Evolutionary conservation across 2,797 vertebrate genomes (phyloP).

Genomic region (Pachyuromys duprasi): DNA sequence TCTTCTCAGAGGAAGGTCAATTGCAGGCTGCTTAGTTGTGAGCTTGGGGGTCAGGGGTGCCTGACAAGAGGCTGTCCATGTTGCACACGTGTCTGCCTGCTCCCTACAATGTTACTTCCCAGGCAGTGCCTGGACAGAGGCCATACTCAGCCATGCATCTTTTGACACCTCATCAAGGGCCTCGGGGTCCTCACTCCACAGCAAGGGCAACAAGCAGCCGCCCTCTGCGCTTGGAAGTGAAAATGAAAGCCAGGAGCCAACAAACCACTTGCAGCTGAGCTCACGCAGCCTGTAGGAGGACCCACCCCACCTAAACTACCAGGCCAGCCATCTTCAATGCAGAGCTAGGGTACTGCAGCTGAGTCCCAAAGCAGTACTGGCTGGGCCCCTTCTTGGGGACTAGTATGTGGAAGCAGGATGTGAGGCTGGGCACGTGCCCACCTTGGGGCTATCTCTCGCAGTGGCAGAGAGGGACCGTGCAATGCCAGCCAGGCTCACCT

Average conservation of each 20-base stretch:
- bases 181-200: not conserved
- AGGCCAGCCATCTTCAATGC: not conserved
- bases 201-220: not conserved
- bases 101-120: not conserved
- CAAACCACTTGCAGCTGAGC: not conserved
- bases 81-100: fast-evolving
- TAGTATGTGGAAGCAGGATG: fast-evolving
- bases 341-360: not conserved
- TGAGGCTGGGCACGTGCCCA: not conserved
- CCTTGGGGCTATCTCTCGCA: not conserved
- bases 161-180: too few species aligned
- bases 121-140: too few species aligned
- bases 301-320: fast-evolving
- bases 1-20: not conserved
- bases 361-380: not conserved
- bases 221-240: not conserved
- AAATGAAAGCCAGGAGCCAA: not conserved
- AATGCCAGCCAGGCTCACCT: not conserved
- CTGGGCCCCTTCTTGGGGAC: not conserved
- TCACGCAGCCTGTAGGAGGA: not conserved
- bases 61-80: not conserved
- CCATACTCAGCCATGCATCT: fast-evolving
- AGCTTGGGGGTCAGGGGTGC: fast-evolving
- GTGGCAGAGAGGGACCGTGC: not conserved
- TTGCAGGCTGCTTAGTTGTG: not conserved